These are phyloP conservation scores for Zeuzera pyrina DNA, from an alignment of 2,888 invertebrate species.

Conservation along the genomic window DNA sequence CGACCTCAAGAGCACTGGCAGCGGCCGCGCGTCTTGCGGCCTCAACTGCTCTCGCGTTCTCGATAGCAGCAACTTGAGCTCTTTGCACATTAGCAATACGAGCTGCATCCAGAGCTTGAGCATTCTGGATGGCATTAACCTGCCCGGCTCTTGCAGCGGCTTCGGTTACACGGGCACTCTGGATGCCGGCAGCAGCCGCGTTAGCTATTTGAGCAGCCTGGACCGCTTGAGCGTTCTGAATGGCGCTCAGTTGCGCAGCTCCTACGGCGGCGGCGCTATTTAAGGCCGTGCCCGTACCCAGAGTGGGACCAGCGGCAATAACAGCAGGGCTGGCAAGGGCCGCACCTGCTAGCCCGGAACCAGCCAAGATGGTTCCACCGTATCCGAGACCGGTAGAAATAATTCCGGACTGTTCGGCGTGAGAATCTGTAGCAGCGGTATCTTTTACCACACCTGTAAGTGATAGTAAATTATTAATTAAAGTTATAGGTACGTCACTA, in stretches of 20 bases:
- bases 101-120: constrained; percentile 55
- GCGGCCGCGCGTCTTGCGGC: constrained; percentile 54
- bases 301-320: not conserved
- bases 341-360: constrained; percentile 22
- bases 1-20: constrained; percentile 38
- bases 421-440: constrained; percentile 31
- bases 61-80: constrained; percentile 60
- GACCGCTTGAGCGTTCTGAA: constrained; percentile 61
- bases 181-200: constrained; percentile 58
- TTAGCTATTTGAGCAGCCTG: constrained; percentile 57
- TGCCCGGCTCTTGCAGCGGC: constrained; percentile 56
- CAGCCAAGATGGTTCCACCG: constrained; percentile 13
- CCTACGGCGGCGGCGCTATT: constrained; percentile 57
- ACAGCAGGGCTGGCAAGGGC: constrained; percentile 10
- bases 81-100: constrained; percentile 57
- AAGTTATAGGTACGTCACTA: too few species aligned
- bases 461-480: constrained; percentile 1
- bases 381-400: constrained; percentile 17
- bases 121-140: constrained; percentile 54
- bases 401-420: constrained; percentile 32
- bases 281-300: constrained; percentile 43
- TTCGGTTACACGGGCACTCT: constrained; percentile 55
- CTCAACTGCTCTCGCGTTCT: constrained; percentile 55
- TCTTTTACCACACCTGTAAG: constrained; percentile 23
- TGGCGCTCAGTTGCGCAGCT: constrained; percentile 58